phyloP scores from a whole-genome alignment of 2,888 invertebrate species.

The Pseudococcus jackbeardsleyi region DNA sequence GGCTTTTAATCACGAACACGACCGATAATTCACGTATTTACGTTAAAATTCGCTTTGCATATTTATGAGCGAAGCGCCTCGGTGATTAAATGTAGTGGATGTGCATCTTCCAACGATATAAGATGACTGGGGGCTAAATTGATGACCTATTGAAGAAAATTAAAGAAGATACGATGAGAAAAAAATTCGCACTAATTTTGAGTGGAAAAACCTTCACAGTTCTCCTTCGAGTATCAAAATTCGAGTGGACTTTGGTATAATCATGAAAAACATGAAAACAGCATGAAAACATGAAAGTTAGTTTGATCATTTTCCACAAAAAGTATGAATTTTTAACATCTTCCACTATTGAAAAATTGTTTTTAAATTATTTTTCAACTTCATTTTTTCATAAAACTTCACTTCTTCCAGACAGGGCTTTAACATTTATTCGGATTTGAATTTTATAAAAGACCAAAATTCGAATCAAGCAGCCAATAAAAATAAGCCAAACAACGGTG shows the following conservation, averaged over 20 bases:
- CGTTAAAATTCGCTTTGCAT: neutral
- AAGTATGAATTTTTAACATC: too few relatives aligned
- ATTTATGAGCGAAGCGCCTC: constrained; percentile 16
- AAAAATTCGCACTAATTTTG: neutral
- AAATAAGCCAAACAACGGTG: too few relatives aligned
- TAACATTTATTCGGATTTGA: too few relatives aligned
- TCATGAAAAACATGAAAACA: too few relatives aligned
- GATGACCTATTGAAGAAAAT: constrained; percentile 12
- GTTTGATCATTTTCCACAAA: too few relatives aligned
- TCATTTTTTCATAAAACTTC: too few relatives aligned
- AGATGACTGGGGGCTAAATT: neutral
- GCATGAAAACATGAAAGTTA: too few relatives aligned
- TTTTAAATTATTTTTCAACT: too few relatives aligned
- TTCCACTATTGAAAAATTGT: too few relatives aligned
- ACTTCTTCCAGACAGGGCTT: too few relatives aligned
- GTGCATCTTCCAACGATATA: neutral
- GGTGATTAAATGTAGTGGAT: neutral
- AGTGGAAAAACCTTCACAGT: neutral
- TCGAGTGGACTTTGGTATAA: neutral
- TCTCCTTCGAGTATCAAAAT: neutral
- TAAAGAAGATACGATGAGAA: neutral
- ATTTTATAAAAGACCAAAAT: too few relatives aligned
- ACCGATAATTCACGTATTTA: constrained; percentile 4
- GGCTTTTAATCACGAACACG: constrained; percentile 20
- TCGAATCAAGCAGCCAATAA: too few relatives aligned